Percentiles rank a stretch among this genome's conserved stretches.
Conservation (phyloP, 2,888 invertebrate genomes). For the Entomobrya multifasciata region DNA sequence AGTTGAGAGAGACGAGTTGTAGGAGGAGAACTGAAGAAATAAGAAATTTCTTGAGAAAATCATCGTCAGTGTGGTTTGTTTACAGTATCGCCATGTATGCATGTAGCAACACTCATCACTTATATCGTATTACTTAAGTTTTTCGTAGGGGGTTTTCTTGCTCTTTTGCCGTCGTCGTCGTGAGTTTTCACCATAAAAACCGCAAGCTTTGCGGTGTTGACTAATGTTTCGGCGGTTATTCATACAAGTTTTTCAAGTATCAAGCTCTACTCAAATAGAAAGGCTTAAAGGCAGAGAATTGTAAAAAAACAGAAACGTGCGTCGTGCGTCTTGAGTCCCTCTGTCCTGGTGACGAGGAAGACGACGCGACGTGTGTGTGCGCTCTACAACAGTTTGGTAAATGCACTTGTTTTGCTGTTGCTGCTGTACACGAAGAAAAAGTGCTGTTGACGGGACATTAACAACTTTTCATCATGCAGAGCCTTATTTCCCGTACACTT, state of each 20-base stretch:
- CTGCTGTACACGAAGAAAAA: constrained; percentile 8
- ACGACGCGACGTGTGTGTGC: neutral
- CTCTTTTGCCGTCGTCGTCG: constrained; percentile 24
- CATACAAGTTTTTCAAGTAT: constrained; percentile 45
- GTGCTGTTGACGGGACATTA: constrained; percentile 40
- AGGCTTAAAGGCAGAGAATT: neutral
- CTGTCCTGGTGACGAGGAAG: too few relatives aligned
- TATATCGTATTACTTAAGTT: constrained; percentile 33
- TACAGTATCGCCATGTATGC: neutral
- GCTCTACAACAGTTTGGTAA: neutral
- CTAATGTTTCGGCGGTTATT: constrained; percentile 63
- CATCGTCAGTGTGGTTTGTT: constrained; percentile 34
- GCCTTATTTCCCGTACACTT: too few relatives aligned
- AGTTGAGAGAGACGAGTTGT: constrained; percentile 1
- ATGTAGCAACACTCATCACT: constrained; percentile 13
- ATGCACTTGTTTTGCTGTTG: neutral
- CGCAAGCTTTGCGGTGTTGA: constrained; percentile 65
- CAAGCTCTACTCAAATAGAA: neutral
- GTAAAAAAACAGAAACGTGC: neutral
- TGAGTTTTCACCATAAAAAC: constrained; percentile 64
- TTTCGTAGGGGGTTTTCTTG: constrained; percentile 24
- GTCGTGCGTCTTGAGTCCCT: neutral
- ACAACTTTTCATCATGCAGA: constrained; percentile 35
- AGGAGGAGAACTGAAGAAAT: neutral
- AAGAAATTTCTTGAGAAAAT: constrained; percentile 6